Conservation (phyloP, 2,113 vertebrate species). For the Bothrops jararaca region DNA sequence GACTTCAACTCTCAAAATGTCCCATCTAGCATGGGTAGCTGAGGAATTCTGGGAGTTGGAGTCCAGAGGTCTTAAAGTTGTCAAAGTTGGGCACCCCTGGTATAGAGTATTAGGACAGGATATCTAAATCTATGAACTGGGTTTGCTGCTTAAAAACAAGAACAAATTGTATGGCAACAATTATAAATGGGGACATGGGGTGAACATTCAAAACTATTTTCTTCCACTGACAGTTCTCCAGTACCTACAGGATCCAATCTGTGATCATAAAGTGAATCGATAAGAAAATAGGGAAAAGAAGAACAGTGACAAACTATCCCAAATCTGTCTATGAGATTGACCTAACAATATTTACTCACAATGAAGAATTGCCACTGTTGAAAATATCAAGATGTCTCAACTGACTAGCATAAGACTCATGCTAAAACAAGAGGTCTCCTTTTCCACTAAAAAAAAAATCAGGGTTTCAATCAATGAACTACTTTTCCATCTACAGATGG, state of each 20-base stretch:
- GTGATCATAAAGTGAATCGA: background rate
- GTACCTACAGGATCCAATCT: background rate
- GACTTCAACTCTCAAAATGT: background rate
- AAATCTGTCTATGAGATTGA: background rate
- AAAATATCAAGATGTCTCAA: background rate
- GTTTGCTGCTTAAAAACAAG: background rate
- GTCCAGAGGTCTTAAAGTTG: background rate
- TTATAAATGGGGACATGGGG: background rate
- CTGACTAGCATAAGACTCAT: background rate
- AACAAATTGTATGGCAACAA: background rate
- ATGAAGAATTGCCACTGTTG: background rate
- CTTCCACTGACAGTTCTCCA: background rate
- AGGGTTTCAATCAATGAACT: background rate
- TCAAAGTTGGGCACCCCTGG: background rate
- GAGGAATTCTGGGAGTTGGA: background rate
- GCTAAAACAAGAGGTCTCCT: background rate
- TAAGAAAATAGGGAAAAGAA: background rate
- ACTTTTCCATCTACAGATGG: background rate
- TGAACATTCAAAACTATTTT: background rate
- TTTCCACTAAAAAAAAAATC: background rate
- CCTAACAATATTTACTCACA: background rate
- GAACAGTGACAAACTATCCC: background rate
- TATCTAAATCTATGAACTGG: background rate
- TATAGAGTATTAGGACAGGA: background rate
- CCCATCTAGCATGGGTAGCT: background rate